A percentile compares a stretch with the other conserved stretches of the same genome.
Conservation (phyloP, 2,888 invertebrate genomes). For the Spisula solida region DNA sequence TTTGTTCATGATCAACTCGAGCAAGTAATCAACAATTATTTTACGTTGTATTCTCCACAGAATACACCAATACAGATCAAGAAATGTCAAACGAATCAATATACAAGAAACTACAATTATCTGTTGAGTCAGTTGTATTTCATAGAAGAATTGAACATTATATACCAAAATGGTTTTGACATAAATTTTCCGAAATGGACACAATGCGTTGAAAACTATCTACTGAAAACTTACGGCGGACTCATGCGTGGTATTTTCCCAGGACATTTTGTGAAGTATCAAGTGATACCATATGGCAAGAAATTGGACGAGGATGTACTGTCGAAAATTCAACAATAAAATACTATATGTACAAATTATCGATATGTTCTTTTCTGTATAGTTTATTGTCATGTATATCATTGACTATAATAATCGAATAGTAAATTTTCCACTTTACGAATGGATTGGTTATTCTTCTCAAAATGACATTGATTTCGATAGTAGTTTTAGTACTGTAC, state of each 20-base stretch:
- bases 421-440: conserved; percentile 26
- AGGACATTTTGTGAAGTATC: not conserved
- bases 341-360: not conserved
- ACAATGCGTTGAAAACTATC: not conserved
- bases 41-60: not conserved
- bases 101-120: conserved; percentile 21
- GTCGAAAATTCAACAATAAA: not conserved
- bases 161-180: too few species aligned
- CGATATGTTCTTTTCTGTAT: not conserved
- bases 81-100: not conserved
- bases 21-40: not conserved
- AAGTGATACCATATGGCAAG: too few species aligned
- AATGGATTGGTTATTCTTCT: conserved; percentile 24
- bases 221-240: not conserved
- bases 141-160: not conserved
- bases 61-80: too few species aligned
- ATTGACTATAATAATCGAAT: conserved; percentile 45
- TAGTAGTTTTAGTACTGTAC: conserved; percentile 23
- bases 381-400: conserved; percentile 24
- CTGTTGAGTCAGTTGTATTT: not conserved
- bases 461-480: not conserved
- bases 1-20: not conserved
- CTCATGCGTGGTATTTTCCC: conserved; percentile 34
- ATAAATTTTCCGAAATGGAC: not conserved
- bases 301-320: too few species aligned